These are phyloP conservation scores for Elephas maximus DNA, from an alignment of 2,113 vertebrate genomes.

Conservation along the genomic window DNA sequence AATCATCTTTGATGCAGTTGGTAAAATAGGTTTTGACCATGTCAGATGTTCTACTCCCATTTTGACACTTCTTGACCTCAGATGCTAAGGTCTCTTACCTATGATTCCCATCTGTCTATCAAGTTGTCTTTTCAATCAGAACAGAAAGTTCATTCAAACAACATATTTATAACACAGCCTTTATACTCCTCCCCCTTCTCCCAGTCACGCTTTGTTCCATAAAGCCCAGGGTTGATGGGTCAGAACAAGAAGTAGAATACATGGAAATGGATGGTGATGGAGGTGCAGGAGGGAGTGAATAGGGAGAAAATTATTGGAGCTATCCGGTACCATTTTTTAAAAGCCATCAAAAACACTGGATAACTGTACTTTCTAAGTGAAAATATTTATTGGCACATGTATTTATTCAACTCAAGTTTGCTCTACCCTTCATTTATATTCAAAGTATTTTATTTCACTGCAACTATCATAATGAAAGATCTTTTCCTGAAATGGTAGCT, in stretches of 20 bases:
- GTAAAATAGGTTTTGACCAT: background rate
- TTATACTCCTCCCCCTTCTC: background rate
- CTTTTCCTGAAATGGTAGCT: background rate
- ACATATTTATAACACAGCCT: background rate
- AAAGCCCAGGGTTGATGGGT: background rate
- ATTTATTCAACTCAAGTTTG: slow-evolving; percentile 56
- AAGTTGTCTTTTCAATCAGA: background rate
- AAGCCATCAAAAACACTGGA: background rate
- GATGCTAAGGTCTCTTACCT: background rate
- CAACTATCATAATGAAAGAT: slow-evolving; percentile 54
- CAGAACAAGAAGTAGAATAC: background rate
- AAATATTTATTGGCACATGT: slow-evolving; percentile 61
- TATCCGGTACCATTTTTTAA: background rate
- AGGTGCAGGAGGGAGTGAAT: background rate
- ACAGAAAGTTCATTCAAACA: background rate
- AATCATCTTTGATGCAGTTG: background rate
- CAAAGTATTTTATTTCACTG: slow-evolving; percentile 54
- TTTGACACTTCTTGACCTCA: background rate
- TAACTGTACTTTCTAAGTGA: slow-evolving; percentile 38
- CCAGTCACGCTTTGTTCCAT: background rate
- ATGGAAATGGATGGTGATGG: background rate
- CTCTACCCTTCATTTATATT: slow-evolving; percentile 52
- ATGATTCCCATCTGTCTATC: background rate
- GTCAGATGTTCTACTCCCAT: too few relatives aligned
- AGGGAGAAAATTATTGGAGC: background rate